Evolutionary conservation across 2,797 vertebrate species (phyloP).

Genomic region (Pseudochirops cupreus): DNA sequence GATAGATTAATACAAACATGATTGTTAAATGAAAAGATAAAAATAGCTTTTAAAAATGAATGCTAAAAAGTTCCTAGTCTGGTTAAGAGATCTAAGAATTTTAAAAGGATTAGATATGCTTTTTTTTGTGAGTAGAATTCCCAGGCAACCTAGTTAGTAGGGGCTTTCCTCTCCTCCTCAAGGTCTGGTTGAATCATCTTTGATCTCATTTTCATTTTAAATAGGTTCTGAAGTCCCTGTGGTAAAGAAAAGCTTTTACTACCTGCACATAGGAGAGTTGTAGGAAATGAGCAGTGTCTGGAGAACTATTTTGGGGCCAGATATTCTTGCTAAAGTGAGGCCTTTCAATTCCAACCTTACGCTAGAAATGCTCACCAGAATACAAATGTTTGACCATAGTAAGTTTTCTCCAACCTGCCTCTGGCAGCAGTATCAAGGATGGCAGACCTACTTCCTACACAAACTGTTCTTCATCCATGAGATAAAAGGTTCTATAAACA

Average conservation of each 20-base stretch:
- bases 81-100: neutral
- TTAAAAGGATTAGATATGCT: conserved; percentile 57
- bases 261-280: conserved; percentile 63
- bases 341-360: neutral
- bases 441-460: neutral
- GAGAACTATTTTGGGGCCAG: conserved; percentile 66
- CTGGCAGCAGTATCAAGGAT: neutral
- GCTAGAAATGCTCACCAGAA: neutral
- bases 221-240: conserved; percentile 31
- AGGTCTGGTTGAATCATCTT: conserved; percentile 73
- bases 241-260: conserved; percentile 73
- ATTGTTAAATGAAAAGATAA: neutral
- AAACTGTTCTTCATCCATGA: neutral
- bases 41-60: neutral
- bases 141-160: neutral
- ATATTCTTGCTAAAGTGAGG: conserved; percentile 54
- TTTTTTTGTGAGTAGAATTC: conserved; percentile 38
- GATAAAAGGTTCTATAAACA: neutral
- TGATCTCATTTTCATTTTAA: conserved; percentile 80
- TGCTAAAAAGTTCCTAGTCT: neutral
- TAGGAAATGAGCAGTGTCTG: conserved; percentile 75
- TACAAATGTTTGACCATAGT: neutral
- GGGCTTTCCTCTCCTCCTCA: conserved; percentile 61
- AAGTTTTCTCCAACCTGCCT: neutral
- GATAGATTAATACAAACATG: neutral